Evolutionary conservation across 2,888 invertebrate species (phyloP).

Genomic region (Amphipyra tragopoginis): DNA sequence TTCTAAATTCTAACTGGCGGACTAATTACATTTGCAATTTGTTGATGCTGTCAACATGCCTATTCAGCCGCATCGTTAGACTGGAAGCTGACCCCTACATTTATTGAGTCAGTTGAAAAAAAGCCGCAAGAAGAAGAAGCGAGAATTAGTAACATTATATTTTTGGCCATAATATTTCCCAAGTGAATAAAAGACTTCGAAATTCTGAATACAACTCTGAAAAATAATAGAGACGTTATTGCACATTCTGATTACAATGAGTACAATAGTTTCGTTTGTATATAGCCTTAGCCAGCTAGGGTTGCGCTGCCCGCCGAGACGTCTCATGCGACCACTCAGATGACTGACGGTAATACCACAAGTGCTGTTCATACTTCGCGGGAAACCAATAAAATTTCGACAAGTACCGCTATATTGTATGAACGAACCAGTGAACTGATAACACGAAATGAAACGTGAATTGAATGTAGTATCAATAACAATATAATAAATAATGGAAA

Average conservation of each 20-base stretch:
- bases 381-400: constrained; percentile 70
- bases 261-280: constrained; percentile 29
- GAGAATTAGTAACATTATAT: too few species aligned
- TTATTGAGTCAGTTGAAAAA: too few species aligned
- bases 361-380: constrained; percentile 64
- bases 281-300: constrained; percentile 32
- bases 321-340: constrained; percentile 52
- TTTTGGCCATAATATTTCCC: too few species aligned
- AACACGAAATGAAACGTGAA: constrained; percentile 66
- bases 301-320: constrained; percentile 36
- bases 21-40: too few species aligned
- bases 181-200: too few species aligned
- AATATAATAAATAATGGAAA: constrained; percentile 53
- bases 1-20: too few species aligned
- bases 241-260: neutral
- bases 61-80: too few species aligned
- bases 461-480: constrained; percentile 59
- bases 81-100: too few species aligned
- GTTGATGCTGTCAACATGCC: too few species aligned
- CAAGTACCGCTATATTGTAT: constrained; percentile 59
- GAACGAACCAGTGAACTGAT: constrained; percentile 63
- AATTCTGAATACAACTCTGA: too few species aligned
- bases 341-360: constrained; percentile 71
- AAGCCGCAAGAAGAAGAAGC: too few species aligned
- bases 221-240: too few species aligned